Evolutionary conservation across 2,113 vertebrate species (phyloP).

Genomic region (Miniopterus natalensis): DNA sequence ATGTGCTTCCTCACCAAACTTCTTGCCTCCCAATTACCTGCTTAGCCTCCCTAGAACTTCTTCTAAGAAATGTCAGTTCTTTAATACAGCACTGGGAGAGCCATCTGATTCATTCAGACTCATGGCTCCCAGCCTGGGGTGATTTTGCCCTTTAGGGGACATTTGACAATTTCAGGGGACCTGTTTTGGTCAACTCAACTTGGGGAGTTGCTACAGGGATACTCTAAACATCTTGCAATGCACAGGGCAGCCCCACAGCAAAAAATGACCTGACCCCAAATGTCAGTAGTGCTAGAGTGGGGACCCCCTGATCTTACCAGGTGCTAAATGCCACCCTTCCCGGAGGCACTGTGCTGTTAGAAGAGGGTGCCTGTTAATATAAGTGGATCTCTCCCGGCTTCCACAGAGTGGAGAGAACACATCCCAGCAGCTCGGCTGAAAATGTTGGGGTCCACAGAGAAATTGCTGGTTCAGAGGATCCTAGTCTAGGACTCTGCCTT

Average conservation of each 20-base stretch:
- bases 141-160: neutral
- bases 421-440: neutral
- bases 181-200: neutral
- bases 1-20: neutral
- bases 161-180: neutral
- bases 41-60: neutral
- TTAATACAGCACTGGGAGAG: neutral
- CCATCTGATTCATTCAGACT: neutral
- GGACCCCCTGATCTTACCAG: neutral
- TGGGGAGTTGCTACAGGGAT: too few species aligned
- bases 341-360: rapidly evolving
- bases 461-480: neutral
- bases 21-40: neutral
- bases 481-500: neutral
- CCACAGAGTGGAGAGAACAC: neutral
- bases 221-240: neutral
- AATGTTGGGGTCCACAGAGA: neutral
- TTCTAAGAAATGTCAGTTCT: neutral
- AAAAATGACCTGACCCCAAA: neutral
- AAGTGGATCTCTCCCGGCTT: neutral
- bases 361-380: neutral
- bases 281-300: neutral
- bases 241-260: neutral
- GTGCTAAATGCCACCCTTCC: too few species aligned
- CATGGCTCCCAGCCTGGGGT: neutral